Evolutionary conservation across 2,113 vertebrate genomes (phyloP).

Genomic region (Antennarius striatus): DNA sequence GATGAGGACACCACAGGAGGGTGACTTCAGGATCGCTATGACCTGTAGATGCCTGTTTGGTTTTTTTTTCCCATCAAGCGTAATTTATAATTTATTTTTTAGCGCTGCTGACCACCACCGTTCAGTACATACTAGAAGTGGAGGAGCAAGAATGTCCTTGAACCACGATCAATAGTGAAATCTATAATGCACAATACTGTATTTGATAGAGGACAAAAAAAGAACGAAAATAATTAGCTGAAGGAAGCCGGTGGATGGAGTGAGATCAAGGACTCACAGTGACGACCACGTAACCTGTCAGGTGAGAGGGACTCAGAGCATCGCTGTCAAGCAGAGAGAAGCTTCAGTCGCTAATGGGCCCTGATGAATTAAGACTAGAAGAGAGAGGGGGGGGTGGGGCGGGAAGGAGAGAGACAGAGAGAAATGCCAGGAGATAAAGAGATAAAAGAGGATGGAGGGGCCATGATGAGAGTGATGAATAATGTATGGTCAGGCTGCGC

Average conservation of each 20-base stretch:
- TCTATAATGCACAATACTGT: constrained; percentile 4
- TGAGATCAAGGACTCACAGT: constrained; percentile 8
- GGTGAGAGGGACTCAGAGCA: not conserved
- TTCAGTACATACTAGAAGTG: constrained; percentile 1
- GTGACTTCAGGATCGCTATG: constrained; percentile 30
- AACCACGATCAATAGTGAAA: constrained; percentile 26
- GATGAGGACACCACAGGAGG: constrained; percentile 29
- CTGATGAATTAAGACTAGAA: constrained; percentile 42
- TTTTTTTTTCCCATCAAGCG: constrained; percentile 18
- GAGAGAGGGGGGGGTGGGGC: not conserved
- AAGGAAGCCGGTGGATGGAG: not conserved
- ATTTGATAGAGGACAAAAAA: constrained; percentile 1
- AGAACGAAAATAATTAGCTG: constrained; percentile 1
- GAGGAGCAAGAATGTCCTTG: not conserved
- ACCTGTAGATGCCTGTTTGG: constrained; percentile 39
- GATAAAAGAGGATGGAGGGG: constrained; percentile 58
- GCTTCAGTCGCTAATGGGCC: constrained; percentile 42
- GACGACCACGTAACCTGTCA: not conserved
- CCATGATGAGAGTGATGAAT: constrained; percentile 66
- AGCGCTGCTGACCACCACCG: constrained; percentile 13
- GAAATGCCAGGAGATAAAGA: constrained; percentile 54
- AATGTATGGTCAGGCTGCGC: constrained; percentile 59
- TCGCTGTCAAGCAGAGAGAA: constrained; percentile 34
- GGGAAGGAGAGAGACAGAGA: constrained; percentile 9
- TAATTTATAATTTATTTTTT: constrained; percentile 31